Evolutionary conservation across 1,140 invertebrate genomes (phyloP).

Genomic region (Rhagoletis zephyria): DNA sequence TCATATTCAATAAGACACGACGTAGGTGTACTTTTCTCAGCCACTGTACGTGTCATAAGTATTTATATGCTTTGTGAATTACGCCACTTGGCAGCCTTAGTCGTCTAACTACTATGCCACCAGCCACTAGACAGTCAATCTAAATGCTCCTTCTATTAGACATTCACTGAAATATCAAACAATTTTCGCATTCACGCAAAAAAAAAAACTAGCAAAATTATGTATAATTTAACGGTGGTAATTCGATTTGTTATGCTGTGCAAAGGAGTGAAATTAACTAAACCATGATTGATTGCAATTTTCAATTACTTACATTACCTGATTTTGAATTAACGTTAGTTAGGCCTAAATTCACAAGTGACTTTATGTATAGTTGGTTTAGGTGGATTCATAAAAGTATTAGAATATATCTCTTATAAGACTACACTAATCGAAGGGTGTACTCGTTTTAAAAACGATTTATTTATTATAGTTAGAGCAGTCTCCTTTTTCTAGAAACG

Average conservation of each 20-base stretch:
- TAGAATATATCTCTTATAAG: too few species aligned
- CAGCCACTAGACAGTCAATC: neutral
- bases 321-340: constrained; percentile 3
- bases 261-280: constrained; percentile 39
- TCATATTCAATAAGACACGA: too few species aligned
- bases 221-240: constrained; percentile 47
- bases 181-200: neutral
- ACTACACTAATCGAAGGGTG: too few species aligned
- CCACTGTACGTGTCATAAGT: neutral
- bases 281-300: constrained; percentile 37
- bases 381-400: neutral
- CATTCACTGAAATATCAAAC: neutral
- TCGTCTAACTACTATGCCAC: neutral
- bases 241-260: constrained; percentile 45
- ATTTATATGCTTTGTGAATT: neutral
- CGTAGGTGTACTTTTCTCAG: neutral
- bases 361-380: neutral
- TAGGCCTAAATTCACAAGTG: neutral
- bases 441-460: too few species aligned
- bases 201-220: constrained; percentile 6
- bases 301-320: constrained; percentile 36
- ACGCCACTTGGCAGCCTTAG: neutral
- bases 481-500: too few species aligned
- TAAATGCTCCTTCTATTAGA: neutral
- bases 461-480: too few species aligned